Evolutionary conservation across 2,888 invertebrate species (phyloP).

Genomic region (Cosmopolites sordidus): DNA sequence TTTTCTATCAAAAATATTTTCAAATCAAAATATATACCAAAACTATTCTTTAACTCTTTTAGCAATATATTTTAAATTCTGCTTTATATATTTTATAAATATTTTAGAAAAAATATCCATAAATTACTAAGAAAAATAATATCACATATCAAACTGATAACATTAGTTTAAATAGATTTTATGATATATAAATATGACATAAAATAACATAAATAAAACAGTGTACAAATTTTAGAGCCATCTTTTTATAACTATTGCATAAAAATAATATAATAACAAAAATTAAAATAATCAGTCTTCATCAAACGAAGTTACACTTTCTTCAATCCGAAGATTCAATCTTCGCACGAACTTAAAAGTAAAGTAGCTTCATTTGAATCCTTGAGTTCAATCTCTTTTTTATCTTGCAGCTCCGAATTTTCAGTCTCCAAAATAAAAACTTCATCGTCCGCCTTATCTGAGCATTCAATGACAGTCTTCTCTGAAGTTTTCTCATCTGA

Average conservation of each 20-base stretch:
- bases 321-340: constrained; percentile 1
- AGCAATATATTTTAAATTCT: too few species aligned
- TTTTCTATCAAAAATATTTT: too few species aligned
- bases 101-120: too few species aligned
- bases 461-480: constrained; percentile 44
- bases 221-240: neutral
- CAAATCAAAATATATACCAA: too few species aligned
- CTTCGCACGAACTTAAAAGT: constrained; percentile 40
- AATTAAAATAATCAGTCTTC: constrained; percentile 11
- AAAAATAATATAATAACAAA: neutral
- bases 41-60: too few species aligned
- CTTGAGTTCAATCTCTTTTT: constrained; percentile 39
- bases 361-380: constrained; percentile 42
- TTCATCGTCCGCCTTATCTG: constrained; percentile 40
- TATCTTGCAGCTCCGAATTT: constrained; percentile 35
- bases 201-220: neutral
- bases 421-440: constrained; percentile 39
- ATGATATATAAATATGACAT: too few species aligned
- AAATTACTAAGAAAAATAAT: too few species aligned
- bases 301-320: neutral
- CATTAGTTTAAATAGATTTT: too few species aligned
- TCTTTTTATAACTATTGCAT: neutral
- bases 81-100: too few species aligned
- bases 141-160: too few species aligned
- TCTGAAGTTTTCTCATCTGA: constrained; percentile 43